Conservation (phyloP, 2,113 vertebrate genomes). For the Steatornis caripensis region DNA sequence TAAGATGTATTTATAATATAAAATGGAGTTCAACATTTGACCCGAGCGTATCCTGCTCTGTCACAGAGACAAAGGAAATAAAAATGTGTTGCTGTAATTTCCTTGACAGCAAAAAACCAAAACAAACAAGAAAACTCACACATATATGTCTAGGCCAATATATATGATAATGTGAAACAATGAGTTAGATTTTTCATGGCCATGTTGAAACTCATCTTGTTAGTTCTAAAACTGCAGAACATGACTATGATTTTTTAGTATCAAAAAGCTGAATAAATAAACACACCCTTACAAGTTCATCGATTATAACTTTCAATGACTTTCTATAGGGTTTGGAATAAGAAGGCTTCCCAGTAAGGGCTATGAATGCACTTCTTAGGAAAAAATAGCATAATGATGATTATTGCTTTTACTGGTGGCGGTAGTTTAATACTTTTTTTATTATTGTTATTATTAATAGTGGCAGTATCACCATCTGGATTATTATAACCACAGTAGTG, state of each 20-base stretch:
- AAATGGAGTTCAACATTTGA: constrained; percentile 29
- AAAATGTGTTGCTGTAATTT: constrained; percentile 49
- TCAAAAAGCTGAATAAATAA: neutral
- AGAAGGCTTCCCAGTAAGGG: neutral
- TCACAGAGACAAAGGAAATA: constrained; percentile 48
- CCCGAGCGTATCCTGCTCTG: neutral
- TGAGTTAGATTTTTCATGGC: constrained; percentile 28
- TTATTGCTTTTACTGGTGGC: neutral
- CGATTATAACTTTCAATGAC: neutral
- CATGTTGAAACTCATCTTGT: constrained; percentile 19
- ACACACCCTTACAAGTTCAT: neutral
- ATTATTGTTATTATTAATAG: neutral
- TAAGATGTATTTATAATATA: constrained; percentile 31
- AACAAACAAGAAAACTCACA: constrained; percentile 55
- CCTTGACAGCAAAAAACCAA: constrained; percentile 43
- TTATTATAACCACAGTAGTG: neutral
- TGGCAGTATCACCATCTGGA: neutral
- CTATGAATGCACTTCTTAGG: neutral
- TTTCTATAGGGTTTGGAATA: neutral
- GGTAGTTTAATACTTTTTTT: neutral
- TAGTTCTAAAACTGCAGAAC: neutral
- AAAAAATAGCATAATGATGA: neutral
- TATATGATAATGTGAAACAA: constrained; percentile 50
- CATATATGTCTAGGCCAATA: constrained; percentile 32
- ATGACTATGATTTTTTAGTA: neutral